A percentile compares a stretch with the other conserved stretches of the same genome.
These are phyloP conservation scores for Zaprionus ornatus DNA, from an alignment of 1,140 invertebrate genomes.

Conservation along the genomic window DNA sequence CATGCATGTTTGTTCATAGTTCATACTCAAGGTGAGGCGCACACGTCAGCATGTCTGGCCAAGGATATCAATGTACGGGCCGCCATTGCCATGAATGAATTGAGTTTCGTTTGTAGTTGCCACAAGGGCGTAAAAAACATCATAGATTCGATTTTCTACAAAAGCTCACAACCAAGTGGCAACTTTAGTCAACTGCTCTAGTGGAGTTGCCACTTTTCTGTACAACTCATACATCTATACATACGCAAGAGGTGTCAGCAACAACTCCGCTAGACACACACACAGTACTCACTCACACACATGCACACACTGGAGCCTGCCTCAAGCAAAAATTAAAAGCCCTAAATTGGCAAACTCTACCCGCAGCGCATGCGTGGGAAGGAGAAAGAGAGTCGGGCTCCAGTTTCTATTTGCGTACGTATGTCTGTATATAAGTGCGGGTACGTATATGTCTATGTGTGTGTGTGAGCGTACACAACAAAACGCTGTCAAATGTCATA, in stretches of 20 bases:
- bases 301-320: constrained; percentile 53
- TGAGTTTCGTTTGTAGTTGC: constrained; percentile 7
- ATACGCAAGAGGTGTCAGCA: constrained; percentile 23
- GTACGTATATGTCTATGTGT: constrained; percentile 1
- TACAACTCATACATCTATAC: background rate
- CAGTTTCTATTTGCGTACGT: constrained; percentile 37
- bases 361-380: constrained; percentile 68
- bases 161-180: constrained; percentile 30
- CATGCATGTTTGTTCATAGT: constrained; percentile 17
- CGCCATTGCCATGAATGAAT: constrained; percentile 42
- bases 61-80: constrained; percentile 36
- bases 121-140: constrained; percentile 1
- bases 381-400: constrained; percentile 38
- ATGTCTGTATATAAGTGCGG: constrained; percentile 9
- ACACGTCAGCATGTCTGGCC: constrained; percentile 47
- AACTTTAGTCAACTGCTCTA: constrained; percentile 14
- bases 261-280: constrained; percentile 26
- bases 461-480: constrained; percentile 38
- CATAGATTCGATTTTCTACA: constrained; percentile 5
- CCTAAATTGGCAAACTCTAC: constrained; percentile 66
- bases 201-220: constrained; percentile 29
- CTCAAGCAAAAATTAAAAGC: constrained; percentile 76
- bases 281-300: constrained; percentile 18
- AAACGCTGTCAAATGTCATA: constrained; percentile 35
- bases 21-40: constrained; percentile 43